Base-by-base conservation (phyloP, 2,797 vertebrate species). In the Melanotaenia trifasciata region DNA sequence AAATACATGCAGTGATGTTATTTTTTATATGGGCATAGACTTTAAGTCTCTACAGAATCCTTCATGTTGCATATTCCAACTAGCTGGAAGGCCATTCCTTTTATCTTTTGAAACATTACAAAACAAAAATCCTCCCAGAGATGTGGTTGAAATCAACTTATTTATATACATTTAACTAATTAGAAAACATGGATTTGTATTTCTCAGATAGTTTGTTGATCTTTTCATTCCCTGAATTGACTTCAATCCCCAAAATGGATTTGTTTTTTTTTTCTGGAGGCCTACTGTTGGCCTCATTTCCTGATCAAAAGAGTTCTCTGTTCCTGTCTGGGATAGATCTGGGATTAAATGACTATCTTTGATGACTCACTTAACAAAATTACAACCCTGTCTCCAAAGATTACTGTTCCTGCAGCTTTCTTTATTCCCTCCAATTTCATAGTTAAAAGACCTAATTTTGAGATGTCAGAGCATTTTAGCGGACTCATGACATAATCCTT, bases 281-380 rank as follows among this genome's bases (percentile, higher is more conserved):
- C 85, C 86, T 72, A 76, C 76, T 36, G 67, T 74, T 88, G 92
- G 80, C 92, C 81, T 90, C 84, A 86, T 93, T 93, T 91, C 88
- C 84, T 92, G 90, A 92, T 93, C 90, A 94, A 93, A 94, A 89
- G 86, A 84, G 68, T 87, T 77, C 72, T 79, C 65, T 85, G 78
- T 83, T 90, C 81, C 77, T 88, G 86, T 87, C 89, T 89, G 75
- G 87, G 85, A 89, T 81, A 84, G 88, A 93, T 92, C 85, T 89
- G 89, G 93, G 93, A 95, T 95, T 94, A 94, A 93, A 93, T 88
- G 82, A 54, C 80, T 81, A 91, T 90, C 94, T 94, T 94, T 94
- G 93, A 93, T 93, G 91, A 91, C 70, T 93, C 91, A 92, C 93
- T 94, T 93, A 93, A 81, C 73, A 77, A 93, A 93, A 95, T 95